Conservation (phyloP, 1,140 invertebrate species). For the Brachionus calyciflorus region DNA sequence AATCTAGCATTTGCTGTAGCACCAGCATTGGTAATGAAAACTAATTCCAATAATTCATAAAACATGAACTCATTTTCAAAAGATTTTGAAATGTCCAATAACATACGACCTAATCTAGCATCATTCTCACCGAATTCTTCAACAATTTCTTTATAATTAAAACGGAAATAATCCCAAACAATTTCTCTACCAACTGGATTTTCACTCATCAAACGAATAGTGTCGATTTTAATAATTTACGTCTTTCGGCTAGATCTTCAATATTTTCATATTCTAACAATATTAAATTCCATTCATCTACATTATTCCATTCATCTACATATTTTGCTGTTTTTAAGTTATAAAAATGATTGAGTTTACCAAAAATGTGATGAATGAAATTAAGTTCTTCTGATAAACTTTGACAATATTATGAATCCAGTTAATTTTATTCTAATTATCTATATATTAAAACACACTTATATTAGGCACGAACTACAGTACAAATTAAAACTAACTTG, state of each 20-base stretch:
- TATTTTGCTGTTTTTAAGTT: too few relatives aligned
- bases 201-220: conserved; percentile 1
- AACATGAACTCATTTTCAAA: conserved; percentile 45
- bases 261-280: conserved; percentile 5
- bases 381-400: too few relatives aligned
- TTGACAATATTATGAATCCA: too few relatives aligned
- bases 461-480: too few relatives aligned
- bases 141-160: conserved; percentile 13
- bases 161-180: conserved; percentile 26
- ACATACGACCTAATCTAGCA: conserved; percentile 19
- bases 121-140: conserved; percentile 32
- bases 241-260: neutral
- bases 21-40: conserved; percentile 21
- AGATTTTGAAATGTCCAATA: conserved; percentile 5
- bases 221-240: conserved; percentile 29
- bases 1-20: conserved; percentile 41
- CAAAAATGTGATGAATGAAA: too few relatives aligned
- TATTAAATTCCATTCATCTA: conserved; percentile 26
- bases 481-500: too few relatives aligned
- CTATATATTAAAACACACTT: too few relatives aligned
- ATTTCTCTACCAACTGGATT: conserved; percentile 43
- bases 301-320: too few relatives aligned
- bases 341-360: too few relatives aligned
- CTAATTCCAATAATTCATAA: conserved; percentile 36
- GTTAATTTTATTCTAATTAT: too few relatives aligned